Conservation (phyloP, 2,797 vertebrate species). For the Perodicticus potto region DNA sequence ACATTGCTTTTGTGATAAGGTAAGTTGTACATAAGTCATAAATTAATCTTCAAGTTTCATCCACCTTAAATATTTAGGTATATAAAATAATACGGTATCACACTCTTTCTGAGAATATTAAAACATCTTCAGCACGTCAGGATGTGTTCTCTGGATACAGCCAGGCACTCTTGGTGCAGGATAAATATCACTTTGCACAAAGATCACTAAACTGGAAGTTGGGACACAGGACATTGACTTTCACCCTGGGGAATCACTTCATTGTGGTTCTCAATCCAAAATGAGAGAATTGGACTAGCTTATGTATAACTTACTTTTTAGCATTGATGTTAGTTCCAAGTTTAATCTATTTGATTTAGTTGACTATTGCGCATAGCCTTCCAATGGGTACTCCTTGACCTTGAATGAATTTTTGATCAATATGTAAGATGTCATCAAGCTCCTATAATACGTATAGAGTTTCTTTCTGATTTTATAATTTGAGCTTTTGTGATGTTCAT, state of each 20-base stretch:
- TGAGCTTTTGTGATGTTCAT: neutral
- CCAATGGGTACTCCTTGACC: neutral
- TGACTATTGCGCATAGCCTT: neutral
- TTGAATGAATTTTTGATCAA: conserved; percentile 32
- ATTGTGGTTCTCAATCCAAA: neutral
- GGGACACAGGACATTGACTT: neutral
- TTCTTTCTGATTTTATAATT: neutral
- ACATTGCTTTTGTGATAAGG: neutral
- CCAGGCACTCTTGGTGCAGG: neutral
- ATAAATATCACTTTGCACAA: neutral
- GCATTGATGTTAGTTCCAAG: neutral
- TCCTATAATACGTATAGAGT: neutral
- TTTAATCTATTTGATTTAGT: conserved; percentile 32
- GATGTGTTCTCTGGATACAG: neutral
- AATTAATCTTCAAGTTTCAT: conserved; percentile 25
- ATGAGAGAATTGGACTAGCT: neutral
- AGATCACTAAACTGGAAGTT: neutral
- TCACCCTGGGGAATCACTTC: neutral
- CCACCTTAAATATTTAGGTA: neutral
- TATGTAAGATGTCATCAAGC: neutral
- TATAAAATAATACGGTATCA: neutral
- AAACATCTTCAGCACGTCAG: neutral
- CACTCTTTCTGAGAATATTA: neutral
- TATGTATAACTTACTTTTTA: neutral
- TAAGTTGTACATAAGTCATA: neutral